These are phyloP conservation scores for Ctenopoma multispine DNA, from an alignment of 2,797 vertebrate genomes.

Conservation along the genomic window DNA sequence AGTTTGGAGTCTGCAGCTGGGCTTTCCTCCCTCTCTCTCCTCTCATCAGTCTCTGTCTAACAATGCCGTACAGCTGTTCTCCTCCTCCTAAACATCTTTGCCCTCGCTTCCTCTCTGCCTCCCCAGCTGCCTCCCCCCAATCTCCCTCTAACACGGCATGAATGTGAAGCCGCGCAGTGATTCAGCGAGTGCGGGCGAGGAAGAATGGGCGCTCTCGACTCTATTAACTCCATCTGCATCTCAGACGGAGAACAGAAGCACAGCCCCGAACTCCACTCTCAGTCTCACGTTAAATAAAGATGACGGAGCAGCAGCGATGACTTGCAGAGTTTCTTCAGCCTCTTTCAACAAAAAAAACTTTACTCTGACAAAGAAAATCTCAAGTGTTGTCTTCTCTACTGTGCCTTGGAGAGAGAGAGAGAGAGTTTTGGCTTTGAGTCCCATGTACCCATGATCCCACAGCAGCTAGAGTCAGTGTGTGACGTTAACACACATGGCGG, in stretches of 20 bases:
- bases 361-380: no score
- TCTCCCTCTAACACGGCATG: slow-evolving; percentile 38
- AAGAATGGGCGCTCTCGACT: slow-evolving; percentile 29
- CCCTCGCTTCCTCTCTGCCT: slow-evolving; percentile 23
- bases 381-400: no score
- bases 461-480: no score
- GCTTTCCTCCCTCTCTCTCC: slow-evolving; percentile 24
- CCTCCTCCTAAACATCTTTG: slow-evolving; percentile 44
- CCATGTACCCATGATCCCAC: no score
- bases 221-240: slow-evolving; percentile 55
- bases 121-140: slow-evolving; percentile 21
- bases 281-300: slow-evolving; percentile 27
- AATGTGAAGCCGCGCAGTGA: slow-evolving; percentile 45
- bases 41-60: slow-evolving; percentile 41
- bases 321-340: not conserved
- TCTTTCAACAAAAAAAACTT: not conserved
- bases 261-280: slow-evolving; percentile 17
- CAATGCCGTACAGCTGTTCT: slow-evolving; percentile 67
- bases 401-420: no score
- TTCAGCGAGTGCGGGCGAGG: slow-evolving; percentile 44
- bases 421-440: no score
- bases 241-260: slow-evolving; percentile 25
- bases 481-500: no score
- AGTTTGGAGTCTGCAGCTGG: slow-evolving; percentile 43
- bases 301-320: slow-evolving; percentile 1